Evolutionary conservation across 2,797 vertebrate species (phyloP).

Genomic region (Mallotus villosus): DNA sequence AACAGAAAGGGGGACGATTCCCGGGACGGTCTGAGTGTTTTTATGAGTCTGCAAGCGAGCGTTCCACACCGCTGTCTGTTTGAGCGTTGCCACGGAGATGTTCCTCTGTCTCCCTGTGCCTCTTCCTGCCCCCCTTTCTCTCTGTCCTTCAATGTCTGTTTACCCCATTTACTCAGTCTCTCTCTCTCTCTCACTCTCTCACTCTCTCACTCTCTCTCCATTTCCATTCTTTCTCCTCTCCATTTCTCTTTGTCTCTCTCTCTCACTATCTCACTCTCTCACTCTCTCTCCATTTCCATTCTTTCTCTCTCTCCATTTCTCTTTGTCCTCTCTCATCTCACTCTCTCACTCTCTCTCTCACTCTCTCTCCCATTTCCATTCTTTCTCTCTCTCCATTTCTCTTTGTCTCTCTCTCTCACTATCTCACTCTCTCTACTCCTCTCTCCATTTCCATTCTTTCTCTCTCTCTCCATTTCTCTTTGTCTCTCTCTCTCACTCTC

Average conservation of each 20-base stretch:
- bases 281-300: background rate
- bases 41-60: too few relatives aligned
- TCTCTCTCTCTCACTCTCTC: background rate
- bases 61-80: too few relatives aligned
- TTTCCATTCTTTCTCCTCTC: too few relatives aligned
- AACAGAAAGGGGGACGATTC: slow-evolving; percentile 7
- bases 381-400: slow-evolving; percentile 17
- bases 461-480: background rate
- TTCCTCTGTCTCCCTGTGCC: too few relatives aligned
- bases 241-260: background rate
- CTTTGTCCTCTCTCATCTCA: too few relatives aligned
- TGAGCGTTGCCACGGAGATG: too few relatives aligned
- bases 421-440: background rate
- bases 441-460: background rate
- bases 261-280: background rate
- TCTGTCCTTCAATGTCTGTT: background rate
- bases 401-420: too few relatives aligned
- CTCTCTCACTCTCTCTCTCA: too few relatives aligned
- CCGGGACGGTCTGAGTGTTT: too few relatives aligned
- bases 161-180: slow-evolving; percentile 14
- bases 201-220: background rate
- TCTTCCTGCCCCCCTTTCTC: background rate
- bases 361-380: too few relatives aligned
- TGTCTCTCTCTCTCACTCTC: background rate
- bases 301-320: too few relatives aligned